Evolutionary conservation across 2,888 invertebrate species (phyloP), one percentile per base, ranked within the genome.

Genomic region (Selenia dentaria): DNA sequence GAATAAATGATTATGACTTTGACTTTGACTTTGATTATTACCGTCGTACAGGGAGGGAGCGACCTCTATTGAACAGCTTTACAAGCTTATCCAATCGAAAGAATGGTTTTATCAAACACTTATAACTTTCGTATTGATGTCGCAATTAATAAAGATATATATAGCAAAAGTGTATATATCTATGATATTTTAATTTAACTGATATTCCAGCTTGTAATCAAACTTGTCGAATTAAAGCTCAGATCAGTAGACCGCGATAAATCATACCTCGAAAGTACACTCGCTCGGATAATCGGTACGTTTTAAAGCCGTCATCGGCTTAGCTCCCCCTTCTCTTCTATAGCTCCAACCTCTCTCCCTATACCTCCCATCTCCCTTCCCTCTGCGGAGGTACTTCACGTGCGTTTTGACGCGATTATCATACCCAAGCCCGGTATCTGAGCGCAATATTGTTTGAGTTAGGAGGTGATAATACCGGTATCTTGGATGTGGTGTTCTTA

Each of bases 391-490:
- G 74, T 79, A 80, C 87, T 88, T 85, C 86, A 87, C 86, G 88
- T 88, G 88, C 89, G 88, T 89, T 89, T 89, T 90, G 88, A 90
- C 87, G 87, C 87, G 89, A 90, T 90, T 90, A 90, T 88, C 87
- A 87, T 87, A 86, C 84, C 80, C 83, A 8, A 8, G 74, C 80
- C 62, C 83, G 73, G 83, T 85, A 88, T 88, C 87, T 84, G 79
- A 70, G 82, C 78, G 83, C 87, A 84, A 87, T 89, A 87, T 88
- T 86, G 88, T 88, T 83, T 80, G 83, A 46, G 28, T 33, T 33
- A 6, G 25, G 52, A 45, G 16, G 34, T 42, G 6, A 16, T 43
- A 50, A 49, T 8, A 4, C 9, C 27, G 27, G 37, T 47, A 24
- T 3, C 27, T 50, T 65, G 71, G 74, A 78, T 72, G 57, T 34